Evolutionary conservation across 2,888 invertebrate species (phyloP).

Genomic region (Ennomos quercinarius): DNA sequence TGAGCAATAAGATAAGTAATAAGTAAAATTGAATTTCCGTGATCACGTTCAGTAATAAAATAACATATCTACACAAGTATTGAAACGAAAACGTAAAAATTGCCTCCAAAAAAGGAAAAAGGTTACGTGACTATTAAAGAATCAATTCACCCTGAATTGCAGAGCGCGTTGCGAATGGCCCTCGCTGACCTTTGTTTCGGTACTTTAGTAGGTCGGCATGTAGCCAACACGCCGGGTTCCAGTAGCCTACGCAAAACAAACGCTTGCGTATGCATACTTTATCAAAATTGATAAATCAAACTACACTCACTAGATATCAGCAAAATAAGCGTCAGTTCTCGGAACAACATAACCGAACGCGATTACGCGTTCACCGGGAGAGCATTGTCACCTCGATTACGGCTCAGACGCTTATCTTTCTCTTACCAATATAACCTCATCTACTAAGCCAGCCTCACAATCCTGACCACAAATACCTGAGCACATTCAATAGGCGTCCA

Average conservation of each 20-base stretch:
- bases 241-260: constrained; percentile 50
- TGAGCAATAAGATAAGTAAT: constrained; percentile 2
- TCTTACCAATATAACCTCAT: constrained; percentile 16
- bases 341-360: constrained; percentile 14
- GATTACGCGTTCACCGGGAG: constrained; percentile 16
- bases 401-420: constrained; percentile 15
- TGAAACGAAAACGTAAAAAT: constrained; percentile 2
- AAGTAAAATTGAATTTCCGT: neutral
- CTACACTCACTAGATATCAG: constrained; percentile 51
- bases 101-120: constrained; percentile 2
- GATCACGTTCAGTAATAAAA: neutral
- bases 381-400: constrained; percentile 9
- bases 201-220: constrained; percentile 29
- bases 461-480: constrained; percentile 55
- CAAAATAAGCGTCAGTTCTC: constrained; percentile 42
- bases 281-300: constrained; percentile 55
- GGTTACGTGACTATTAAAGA: constrained; percentile 14
- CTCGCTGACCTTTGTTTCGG: constrained; percentile 47
- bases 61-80: neutral
- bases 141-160: constrained; percentile 6
- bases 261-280: constrained; percentile 36
- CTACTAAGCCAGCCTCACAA: constrained; percentile 27
- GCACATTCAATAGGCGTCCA: constrained; percentile 59
- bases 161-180: constrained; percentile 16
- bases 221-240: constrained; percentile 34